Conservation (phyloP, 2,113 vertebrate genomes). For the Strix aluco region DNA sequence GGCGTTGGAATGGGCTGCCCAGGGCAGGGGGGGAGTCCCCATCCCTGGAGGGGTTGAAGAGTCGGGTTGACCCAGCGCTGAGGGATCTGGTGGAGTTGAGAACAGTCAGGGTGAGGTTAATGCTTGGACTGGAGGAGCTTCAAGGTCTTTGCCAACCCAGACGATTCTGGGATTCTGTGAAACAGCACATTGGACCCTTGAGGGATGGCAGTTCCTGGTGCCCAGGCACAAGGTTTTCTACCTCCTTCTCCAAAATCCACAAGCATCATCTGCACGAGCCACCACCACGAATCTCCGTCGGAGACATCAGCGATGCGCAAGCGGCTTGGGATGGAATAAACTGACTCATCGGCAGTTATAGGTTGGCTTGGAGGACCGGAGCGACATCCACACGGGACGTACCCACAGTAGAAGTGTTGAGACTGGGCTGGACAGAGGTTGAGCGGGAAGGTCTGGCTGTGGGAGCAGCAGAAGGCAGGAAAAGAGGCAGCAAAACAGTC, state of each 20-base stretch:
- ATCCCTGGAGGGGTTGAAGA: too few relatives aligned
- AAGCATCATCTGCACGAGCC: neutral
- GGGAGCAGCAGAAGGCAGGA: neutral
- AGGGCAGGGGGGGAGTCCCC: too few relatives aligned
- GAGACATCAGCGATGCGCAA: neutral
- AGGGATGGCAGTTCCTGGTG: neutral
- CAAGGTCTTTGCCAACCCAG: too few relatives aligned
- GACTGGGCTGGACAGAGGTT: neutral
- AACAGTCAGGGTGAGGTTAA: too few relatives aligned
- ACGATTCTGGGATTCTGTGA: too few relatives aligned
- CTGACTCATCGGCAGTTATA: neutral
- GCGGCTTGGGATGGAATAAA: too few relatives aligned
- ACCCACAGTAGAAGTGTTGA: neutral
- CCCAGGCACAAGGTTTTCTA: neutral
- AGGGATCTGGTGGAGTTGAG: too few relatives aligned
- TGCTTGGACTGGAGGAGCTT: too few relatives aligned
- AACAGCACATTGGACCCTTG: neutral
- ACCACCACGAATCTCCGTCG: rapidly evolving
- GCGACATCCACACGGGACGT: rapidly evolving
- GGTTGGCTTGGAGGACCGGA: neutral
- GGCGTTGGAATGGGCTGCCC: too few relatives aligned
- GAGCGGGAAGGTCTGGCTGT: neutral
- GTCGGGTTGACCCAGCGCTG: too few relatives aligned
- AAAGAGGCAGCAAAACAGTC: neutral
- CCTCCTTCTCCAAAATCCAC: neutral